phyloP scores from a whole-genome alignment of 2,888 invertebrate species.

The Orchestes rusci region DNA sequence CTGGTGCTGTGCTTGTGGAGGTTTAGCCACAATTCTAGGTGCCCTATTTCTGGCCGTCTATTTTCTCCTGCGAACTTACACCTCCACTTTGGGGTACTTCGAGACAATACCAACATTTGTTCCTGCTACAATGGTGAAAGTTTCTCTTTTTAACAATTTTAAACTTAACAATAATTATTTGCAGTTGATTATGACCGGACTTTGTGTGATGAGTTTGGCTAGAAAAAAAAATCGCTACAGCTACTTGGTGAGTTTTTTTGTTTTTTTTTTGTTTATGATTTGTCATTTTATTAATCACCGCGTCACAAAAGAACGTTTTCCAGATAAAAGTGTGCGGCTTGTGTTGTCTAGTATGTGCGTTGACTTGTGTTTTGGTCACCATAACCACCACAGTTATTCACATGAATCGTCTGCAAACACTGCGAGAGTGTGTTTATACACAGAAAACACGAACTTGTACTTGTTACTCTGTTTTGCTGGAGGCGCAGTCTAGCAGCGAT shows the following conservation, averaged over 20 bases:
- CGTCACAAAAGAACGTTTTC: constrained; percentile 30
- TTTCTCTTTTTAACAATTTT: constrained; percentile 4
- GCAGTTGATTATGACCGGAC: constrained; percentile 78
- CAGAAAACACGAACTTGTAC: constrained; percentile 71
- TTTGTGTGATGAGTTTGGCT: constrained; percentile 80
- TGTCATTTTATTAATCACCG: constrained; percentile 14
- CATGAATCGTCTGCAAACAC: constrained; percentile 80
- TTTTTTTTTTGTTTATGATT: constrained; percentile 12
- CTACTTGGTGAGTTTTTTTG: constrained; percentile 64
- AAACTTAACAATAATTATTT: too few relatives aligned
- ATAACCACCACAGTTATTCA: constrained; percentile 88
- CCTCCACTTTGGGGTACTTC: constrained; percentile 68
- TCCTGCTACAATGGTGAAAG: constrained; percentile 75
- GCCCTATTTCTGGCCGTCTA: constrained; percentile 73
- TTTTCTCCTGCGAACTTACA: constrained; percentile 70
- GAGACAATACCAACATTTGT: constrained; percentile 95
- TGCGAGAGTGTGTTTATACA: constrained; percentile 82
- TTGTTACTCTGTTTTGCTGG: constrained; percentile 66
- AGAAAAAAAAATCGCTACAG: constrained; percentile 78
- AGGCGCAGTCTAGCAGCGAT: constrained; percentile 54
- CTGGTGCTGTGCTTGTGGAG: constrained; percentile 76
- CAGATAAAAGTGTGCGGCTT: constrained; percentile 86
- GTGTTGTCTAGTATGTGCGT: constrained; percentile 77
- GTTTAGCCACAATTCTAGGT: constrained; percentile 68
- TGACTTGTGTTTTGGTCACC: constrained; percentile 81